phyloP scores from a whole-genome alignment of 1,140 invertebrate genomes.

The Brachionus angularis region DNA sequence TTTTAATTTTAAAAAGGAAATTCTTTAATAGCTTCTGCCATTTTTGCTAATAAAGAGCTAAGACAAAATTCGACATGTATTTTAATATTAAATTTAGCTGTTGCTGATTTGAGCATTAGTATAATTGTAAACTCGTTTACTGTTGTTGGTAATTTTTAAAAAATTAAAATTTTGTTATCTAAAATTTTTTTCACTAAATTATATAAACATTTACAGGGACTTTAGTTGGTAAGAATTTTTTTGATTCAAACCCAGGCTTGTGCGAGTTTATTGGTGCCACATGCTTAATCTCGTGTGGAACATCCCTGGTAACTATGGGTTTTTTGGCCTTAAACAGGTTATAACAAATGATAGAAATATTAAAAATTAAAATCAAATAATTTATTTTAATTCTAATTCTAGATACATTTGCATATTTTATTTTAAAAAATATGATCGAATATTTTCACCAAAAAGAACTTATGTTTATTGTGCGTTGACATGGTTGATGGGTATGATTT shows the following conservation, averaged over 20 bases:
- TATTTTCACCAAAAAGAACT: conserved; percentile 45
- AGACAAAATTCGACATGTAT: neutral
- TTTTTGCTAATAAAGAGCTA: neutral
- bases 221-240: conserved; percentile 51
- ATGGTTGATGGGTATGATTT: conserved; percentile 50
- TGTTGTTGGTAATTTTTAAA: neutral
- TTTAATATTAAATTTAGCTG: neutral
- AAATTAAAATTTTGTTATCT: conserved; percentile 54
- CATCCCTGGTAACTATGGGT: conserved; percentile 52
- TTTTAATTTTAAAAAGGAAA: neutral
- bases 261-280: conserved; percentile 50
- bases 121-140: neutral
- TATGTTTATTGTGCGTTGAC: conserved; percentile 46
- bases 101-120: neutral
- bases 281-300: conserved; percentile 53
- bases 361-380: neutral
- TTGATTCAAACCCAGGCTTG: conserved; percentile 48
- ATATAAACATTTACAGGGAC: conserved; percentile 47
- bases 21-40: neutral
- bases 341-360: neutral
- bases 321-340: conserved; percentile 49
- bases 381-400: neutral
- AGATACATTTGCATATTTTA: conserved; percentile 9
- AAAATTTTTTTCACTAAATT: conserved; percentile 56
- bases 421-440: neutral